Conservation (phyloP, 2,888 invertebrate genomes). For the Rhagium mordax region DNA sequence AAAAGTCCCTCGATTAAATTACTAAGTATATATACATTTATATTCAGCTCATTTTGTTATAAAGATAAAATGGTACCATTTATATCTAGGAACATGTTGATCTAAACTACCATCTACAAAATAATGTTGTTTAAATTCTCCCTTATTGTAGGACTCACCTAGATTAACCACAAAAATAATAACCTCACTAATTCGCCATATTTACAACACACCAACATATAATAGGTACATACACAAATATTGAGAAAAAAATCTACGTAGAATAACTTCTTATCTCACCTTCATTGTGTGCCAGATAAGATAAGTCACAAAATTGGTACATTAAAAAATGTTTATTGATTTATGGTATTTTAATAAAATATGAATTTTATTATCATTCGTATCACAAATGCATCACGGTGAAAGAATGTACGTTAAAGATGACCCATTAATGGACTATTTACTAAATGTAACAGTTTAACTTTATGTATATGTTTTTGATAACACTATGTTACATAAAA, state of each 20-base stretch:
- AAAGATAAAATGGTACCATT: neutral
- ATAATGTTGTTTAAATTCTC: neutral
- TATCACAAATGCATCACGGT: neutral
- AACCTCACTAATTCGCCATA: conserved; percentile 7
- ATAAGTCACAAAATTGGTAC: conserved; percentile 1
- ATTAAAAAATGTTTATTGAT: neutral
- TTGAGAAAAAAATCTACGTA: neutral
- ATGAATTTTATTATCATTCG: neutral
- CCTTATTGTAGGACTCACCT: neutral
- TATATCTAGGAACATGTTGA: neutral
- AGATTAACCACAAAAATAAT: neutral
- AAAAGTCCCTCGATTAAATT: neutral
- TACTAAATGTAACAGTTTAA: too few species aligned
- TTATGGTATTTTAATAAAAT: neutral
- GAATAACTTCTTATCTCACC: conserved; percentile 5
- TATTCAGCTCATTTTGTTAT: neutral
- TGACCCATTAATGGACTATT: too few species aligned
- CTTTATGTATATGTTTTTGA: too few species aligned
- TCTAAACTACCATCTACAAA: neutral
- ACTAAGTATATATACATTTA: too few species aligned
- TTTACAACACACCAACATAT: neutral
- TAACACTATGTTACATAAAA: too few species aligned
- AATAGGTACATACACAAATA: neutral
- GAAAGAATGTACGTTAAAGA: neutral
- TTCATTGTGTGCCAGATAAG: conserved; percentile 19